Percentiles rank a stretch among this genome's conserved stretches.
Conservation (phyloP, 2,888 invertebrate genomes). For the Meliscaeva auricollis region DNA sequence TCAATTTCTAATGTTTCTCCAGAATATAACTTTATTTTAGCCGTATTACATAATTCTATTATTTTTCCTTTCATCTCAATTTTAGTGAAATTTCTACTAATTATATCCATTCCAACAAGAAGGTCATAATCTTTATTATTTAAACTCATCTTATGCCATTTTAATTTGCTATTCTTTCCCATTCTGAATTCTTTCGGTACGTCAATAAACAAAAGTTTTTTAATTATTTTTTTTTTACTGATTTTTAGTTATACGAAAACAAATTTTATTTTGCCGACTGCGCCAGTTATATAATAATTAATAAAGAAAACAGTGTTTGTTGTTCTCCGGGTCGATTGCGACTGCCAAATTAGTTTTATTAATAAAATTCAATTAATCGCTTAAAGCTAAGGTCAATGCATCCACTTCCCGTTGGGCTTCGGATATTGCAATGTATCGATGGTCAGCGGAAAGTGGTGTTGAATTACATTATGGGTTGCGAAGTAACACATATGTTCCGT, state of each 20-base stretch:
- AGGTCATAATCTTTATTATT: constrained; percentile 13
- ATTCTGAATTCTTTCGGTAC: constrained; percentile 6
- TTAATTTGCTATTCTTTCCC: constrained; percentile 11
- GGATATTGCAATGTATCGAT: too few relatives aligned
- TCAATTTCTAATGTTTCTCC: constrained; percentile 8
- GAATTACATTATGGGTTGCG: too few relatives aligned
- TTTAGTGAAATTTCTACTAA: not conserved
- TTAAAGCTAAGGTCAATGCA: too few relatives aligned
- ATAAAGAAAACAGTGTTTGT: too few relatives aligned
- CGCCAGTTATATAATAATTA: not conserved
- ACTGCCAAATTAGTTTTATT: too few relatives aligned
- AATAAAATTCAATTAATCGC: too few relatives aligned
- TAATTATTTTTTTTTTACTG: not conserved
- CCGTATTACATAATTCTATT: not conserved
- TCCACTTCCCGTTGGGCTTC: too few relatives aligned
- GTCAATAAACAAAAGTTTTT: not conserved
- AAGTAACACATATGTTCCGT: too few relatives aligned
- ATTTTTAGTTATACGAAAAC: not conserved
- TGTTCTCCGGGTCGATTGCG: too few relatives aligned
- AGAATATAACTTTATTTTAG: constrained; percentile 21
- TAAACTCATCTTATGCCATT: constrained; percentile 20
- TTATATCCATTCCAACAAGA: constrained; percentile 13
- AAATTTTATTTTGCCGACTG: not conserved
- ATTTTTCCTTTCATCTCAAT: not conserved
- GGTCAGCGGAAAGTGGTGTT: too few relatives aligned